These are phyloP conservation scores for Eupeodes luniger DNA, from an alignment of 2,888 invertebrate species.

Conservation along the genomic window DNA sequence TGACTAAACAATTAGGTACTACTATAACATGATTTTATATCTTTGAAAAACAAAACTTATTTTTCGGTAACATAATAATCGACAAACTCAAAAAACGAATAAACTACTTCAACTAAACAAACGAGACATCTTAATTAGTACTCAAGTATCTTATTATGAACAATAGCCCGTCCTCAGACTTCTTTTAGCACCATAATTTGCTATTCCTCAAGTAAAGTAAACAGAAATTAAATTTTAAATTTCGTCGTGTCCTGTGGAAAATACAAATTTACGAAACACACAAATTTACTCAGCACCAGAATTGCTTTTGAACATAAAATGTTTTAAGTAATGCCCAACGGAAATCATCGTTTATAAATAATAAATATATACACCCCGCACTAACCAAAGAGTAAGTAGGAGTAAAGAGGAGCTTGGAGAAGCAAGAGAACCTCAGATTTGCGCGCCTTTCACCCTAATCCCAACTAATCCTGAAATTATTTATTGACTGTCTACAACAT, in stretches of 20 bases:
- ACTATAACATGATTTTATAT: too few species aligned
- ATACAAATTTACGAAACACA: conserved; percentile 25
- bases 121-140: conserved; percentile 47
- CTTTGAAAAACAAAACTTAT: too few species aligned
- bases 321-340: conserved; percentile 64
- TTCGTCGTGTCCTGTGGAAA: conserved; percentile 40
- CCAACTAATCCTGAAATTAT: conserved; percentile 75
- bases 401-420: conserved; percentile 9
- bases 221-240: conserved; percentile 46
- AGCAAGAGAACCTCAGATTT: conserved; percentile 42
- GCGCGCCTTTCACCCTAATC: conserved; percentile 66
- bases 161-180: background rate
- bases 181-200: background rate
- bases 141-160: background rate
- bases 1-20: too few species aligned
- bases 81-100: background rate
- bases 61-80: too few species aligned
- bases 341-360: conserved; percentile 76
- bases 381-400: conserved; percentile 1
- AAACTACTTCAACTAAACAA: conserved; percentile 4
- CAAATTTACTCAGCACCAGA: conserved; percentile 13
- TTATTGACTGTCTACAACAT: conserved; percentile 75
- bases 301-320: conserved; percentile 39
- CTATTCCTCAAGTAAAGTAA: conserved; percentile 3
- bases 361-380: conserved; percentile 54